Base-by-base conservation (phyloP, 2,888 invertebrate species). In the Gari tellinella region DNA sequence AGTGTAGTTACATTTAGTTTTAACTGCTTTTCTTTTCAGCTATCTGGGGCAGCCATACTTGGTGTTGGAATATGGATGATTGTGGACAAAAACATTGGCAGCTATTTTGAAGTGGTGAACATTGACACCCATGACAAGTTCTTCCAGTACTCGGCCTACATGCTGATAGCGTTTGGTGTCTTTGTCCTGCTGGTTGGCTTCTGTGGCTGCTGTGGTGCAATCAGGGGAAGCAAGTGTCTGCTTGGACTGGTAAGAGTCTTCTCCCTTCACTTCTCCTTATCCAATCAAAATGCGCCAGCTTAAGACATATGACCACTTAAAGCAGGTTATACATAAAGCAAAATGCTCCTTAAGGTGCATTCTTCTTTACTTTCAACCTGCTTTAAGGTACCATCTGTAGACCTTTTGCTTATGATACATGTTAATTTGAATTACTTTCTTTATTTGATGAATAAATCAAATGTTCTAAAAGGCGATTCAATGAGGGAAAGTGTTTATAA, bases 191-290 rank as follows among this genome's bases (percentile, higher is more conserved):
- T 93, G 38, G 93, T 93, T 19, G 94, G 94, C 45, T 93, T 94
- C 89, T 92, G 93, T 78, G 94, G 94, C 21, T 94, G 94, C 80
- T 94, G 94, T 69, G 94, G 94, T 5, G 93, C 94, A 17, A 89
- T 94, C 23, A 92, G 92, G 76, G 94, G 93, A 74, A 94, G 92
- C 86, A 90, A 91, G 74, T 92, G 92, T 80, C 88, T 93, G 86
- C 87, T 93, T n/a, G 92, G 91, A 57, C 84, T 92, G 84, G 93
- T 93, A 87, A 87, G 90, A 51, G 15, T n/a, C 7, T 8, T n/a
- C 43, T 31, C 31, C 31, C 31, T 31, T 31, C 10, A 31, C 4
- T 7, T 31, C 10, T 31, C 31, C 10, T 31, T 4, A 31, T 7
- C 31, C 31, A 31, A 31, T 7, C n/a, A n/a, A n/a, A n/a, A n/a